Conservation (phyloP, 2,113 vertebrate genomes). For the Monopterus albus region DNA sequence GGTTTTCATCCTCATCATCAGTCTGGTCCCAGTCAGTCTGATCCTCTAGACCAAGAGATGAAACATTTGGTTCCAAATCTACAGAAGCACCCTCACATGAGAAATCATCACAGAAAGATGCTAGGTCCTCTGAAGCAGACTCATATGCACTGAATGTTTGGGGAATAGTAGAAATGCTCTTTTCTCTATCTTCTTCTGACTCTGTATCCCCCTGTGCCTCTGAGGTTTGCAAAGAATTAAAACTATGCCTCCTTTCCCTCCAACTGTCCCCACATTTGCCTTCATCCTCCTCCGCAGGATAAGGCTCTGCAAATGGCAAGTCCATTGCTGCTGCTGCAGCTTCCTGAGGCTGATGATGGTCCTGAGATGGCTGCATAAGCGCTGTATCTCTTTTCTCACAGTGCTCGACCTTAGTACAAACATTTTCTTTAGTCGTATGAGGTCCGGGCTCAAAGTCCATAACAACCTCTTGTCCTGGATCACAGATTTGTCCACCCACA, state of each 20-base stretch:
- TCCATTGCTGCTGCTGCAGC: constrained; percentile 25
- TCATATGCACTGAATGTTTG: constrained; percentile 32
- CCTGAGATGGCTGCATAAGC: constrained; percentile 49
- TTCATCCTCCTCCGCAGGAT: not conserved
- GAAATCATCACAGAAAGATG: constrained; percentile 66
- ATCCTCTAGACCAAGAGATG: constrained; percentile 40
- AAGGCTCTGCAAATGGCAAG: constrained; percentile 4
- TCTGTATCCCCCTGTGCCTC: constrained; percentile 33
- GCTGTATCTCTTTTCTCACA: constrained; percentile 47
- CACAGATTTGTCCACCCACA: constrained; percentile 30
- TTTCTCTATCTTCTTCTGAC: constrained; percentile 6
- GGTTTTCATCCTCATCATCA: constrained; percentile 75
- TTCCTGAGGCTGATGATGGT: constrained; percentile 50
- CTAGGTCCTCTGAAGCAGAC: constrained; percentile 66
- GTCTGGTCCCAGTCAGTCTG: constrained; percentile 71
- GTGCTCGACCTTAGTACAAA: constrained; percentile 45
- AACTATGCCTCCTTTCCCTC: constrained; percentile 7
- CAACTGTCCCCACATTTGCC: not conserved
- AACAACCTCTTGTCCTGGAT: constrained; percentile 29
- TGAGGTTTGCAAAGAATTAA: not conserved
- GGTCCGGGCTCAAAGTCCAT: constrained; percentile 66
- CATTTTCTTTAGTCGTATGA: constrained; percentile 28
- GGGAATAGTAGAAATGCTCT: not conserved
- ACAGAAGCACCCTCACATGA: constrained; percentile 66
- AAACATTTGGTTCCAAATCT: constrained; percentile 78